Evolutionary conservation across 92 coral and sea anemone species (phyloP).

Genomic region (Chrysogorgia sp.): DNA sequence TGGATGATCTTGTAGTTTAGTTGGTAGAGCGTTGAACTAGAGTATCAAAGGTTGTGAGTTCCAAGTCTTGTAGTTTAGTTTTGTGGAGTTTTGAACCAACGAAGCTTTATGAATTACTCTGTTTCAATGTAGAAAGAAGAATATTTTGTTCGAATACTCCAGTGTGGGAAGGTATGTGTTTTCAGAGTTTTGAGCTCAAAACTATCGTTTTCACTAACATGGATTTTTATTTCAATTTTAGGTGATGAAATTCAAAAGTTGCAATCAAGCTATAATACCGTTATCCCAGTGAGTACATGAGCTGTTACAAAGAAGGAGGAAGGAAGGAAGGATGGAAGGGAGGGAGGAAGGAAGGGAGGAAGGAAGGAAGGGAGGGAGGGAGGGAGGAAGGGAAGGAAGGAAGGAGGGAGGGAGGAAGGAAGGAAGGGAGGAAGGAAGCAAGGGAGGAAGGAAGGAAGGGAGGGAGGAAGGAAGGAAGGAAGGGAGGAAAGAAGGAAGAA

Average conservation of each 20-base stretch:
- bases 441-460: conserved; percentile 9
- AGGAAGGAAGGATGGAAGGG: not conserved
- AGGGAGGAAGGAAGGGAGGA: too few species aligned
- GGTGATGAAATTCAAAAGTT: conserved; percentile 12
- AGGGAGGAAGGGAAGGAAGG: conserved; percentile 13
- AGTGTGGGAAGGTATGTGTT: conserved; percentile 80
- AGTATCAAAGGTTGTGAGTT: too few species aligned
- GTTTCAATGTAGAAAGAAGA: conserved; percentile 56
- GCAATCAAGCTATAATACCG: not conserved
- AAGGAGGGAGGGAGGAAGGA: conserved; percentile 21
- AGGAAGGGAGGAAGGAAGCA: conserved; percentile 12
- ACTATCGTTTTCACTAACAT: not conserved
- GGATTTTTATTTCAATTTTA: not conserved
- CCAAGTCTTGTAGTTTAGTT: too few species aligned
- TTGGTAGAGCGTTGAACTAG: too few species aligned
- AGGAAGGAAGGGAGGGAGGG: not conserved
- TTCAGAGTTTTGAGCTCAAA: not conserved
- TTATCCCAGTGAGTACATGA: conserved; percentile 4
- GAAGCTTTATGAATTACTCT: not conserved
- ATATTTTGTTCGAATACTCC: conserved; percentile 74
- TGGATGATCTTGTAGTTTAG: too few species aligned
- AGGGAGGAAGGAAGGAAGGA: too few species aligned
- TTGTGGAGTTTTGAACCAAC: too few species aligned
- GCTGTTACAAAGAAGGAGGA: conserved; percentile 12
- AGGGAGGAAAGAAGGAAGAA: not conserved